Conservation (phyloP, 2,113 vertebrate genomes). For the Aleadryas rufinucha region DNA sequence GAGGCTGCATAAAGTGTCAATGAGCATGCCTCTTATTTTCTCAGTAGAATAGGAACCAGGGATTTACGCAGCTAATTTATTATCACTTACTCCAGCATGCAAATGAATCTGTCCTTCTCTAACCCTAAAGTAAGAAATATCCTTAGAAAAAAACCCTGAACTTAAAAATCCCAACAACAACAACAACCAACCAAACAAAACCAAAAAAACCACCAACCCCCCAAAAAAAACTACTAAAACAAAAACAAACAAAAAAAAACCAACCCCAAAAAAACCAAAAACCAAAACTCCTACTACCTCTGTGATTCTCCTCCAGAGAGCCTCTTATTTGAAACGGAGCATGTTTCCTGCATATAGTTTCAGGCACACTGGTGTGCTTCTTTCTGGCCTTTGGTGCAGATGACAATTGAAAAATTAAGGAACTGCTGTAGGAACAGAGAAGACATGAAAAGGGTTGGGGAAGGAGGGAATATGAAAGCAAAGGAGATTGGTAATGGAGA, state of each 20-base stretch:
- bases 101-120: neutral
- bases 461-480: neutral
- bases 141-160: neutral
- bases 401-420: neutral
- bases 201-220: neutral
- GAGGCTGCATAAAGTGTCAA: constrained; percentile 12
- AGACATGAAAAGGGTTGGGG: neutral
- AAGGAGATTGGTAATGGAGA: neutral
- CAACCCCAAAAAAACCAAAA: neutral
- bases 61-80: constrained; percentile 20
- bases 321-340: neutral
- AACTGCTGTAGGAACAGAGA: neutral
- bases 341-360: neutral
- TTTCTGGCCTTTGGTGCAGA: neutral
- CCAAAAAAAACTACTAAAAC: neutral
- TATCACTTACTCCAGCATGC: neutral
- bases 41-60: neutral
- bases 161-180: neutral
- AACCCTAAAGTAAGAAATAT: neutral
- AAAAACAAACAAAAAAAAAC: no score
- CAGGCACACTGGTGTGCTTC: neutral
- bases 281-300: neutral
- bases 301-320: neutral
- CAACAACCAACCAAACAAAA: no score
- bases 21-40: neutral